A percentile compares a stretch with the other conserved stretches of the same genome.
These are phyloP conservation scores for Sorex fumeus DNA, from an alignment of 2,113 vertebrate species.

Conservation along the genomic window DNA sequence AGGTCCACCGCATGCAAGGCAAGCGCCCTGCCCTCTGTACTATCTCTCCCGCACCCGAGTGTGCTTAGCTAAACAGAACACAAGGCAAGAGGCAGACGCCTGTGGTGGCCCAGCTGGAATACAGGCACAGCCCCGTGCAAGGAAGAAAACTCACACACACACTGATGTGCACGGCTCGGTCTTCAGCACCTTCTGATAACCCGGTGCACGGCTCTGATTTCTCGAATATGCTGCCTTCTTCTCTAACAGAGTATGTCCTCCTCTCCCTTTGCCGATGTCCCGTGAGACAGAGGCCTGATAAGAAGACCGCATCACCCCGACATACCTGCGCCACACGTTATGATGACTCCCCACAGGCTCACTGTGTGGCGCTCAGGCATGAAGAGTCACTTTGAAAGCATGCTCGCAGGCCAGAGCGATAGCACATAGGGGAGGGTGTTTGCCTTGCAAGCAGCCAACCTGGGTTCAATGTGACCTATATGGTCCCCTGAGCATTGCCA, in stretches of 20 bases:
- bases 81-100: background rate
- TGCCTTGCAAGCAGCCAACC: no score
- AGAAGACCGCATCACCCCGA: conserved; percentile 14
- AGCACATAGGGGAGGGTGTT: no score
- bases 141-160: background rate
- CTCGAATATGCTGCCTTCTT: background rate
- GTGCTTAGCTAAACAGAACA: background rate
- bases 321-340: conserved; percentile 8
- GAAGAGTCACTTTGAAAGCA: conserved; percentile 52
- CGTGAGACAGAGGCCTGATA: background rate
- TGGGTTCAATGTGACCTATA: no score
- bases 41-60: no score
- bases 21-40: no score
- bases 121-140: rapidly evolving
- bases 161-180: background rate
- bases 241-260: background rate
- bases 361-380: background rate
- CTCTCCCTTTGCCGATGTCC: conserved; percentile 15
- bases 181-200: conserved; percentile 7
- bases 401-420: no score
- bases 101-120: background rate
- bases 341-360: conserved; percentile 8
- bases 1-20: no score
- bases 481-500: no score
- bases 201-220: conserved; percentile 17